These are phyloP conservation scores for Zosterops japonicus DNA, from an alignment of 2,113 vertebrate genomes.

Conservation along the genomic window DNA sequence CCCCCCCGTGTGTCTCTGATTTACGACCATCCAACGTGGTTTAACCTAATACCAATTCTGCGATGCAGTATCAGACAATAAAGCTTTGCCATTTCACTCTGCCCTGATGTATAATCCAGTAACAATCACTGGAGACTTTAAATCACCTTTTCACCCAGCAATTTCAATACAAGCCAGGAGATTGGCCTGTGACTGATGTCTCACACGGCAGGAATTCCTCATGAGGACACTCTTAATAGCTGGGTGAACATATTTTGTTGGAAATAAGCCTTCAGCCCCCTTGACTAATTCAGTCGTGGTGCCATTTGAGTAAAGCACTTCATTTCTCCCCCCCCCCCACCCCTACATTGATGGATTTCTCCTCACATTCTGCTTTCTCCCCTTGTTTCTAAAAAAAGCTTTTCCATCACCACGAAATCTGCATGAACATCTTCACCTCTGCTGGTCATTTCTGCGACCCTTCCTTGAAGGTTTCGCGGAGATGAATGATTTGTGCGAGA, in stretches of 20 bases:
- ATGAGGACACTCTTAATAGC: background rate
- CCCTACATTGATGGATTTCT: background rate
- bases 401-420: constrained; percentile 16
- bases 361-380: background rate
- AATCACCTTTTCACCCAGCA: background rate
- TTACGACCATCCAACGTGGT: background rate
- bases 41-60: background rate
- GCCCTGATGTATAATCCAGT: background rate
- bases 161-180: background rate
- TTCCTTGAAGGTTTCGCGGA: background rate
- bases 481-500: background rate
- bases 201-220: background rate
- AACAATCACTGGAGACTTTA: background rate
- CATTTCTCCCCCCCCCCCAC: background rate
- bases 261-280: background rate
- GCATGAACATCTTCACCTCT: constrained; percentile 28
- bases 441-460: constrained; percentile 22
- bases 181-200: background rate
- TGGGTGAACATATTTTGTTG: background rate
- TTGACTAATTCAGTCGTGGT: background rate
- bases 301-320: background rate
- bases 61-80: background rate
- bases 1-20: accelerated
- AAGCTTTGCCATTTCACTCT: background rate
- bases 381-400: background rate